These are phyloP conservation scores for Microcebus ravelobensis DNA, from an alignment of 2,113 vertebrate genomes.

Conservation along the genomic window DNA sequence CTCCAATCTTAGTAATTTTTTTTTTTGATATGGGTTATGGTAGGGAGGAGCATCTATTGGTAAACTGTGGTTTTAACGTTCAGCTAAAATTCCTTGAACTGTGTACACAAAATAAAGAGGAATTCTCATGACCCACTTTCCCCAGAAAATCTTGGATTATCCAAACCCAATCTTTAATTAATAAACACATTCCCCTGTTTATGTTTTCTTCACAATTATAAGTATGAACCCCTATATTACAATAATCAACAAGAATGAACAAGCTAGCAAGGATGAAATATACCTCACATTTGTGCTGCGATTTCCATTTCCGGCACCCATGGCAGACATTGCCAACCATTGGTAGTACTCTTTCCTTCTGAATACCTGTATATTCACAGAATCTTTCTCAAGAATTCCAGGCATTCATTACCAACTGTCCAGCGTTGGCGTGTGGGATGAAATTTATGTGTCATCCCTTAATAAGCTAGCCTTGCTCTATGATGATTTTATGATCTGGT, in stretches of 20 bases:
- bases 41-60: not conserved
- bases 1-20: not conserved
- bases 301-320: not conserved
- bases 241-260: constrained; percentile 12
- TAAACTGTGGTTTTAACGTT: not conserved
- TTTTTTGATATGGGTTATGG: not conserved
- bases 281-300: not conserved
- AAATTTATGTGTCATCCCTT: not conserved
- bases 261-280: not conserved
- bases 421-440: not conserved
- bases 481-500: not conserved
- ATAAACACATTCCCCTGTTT: not conserved
- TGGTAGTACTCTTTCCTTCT: not conserved
- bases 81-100: not conserved
- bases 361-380: not conserved
- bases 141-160: constrained; percentile 2
- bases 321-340: not conserved
- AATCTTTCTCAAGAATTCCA: not conserved
- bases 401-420: not conserved
- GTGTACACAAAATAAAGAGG: not conserved
- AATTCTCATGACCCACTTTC: not conserved
- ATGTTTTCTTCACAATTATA: not conserved
- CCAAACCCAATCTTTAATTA: not conserved
- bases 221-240: not conserved
- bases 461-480: not conserved